Evolutionary conservation across 2,797 vertebrate genomes (phyloP).

Genomic region (Falco concolor): DNA sequence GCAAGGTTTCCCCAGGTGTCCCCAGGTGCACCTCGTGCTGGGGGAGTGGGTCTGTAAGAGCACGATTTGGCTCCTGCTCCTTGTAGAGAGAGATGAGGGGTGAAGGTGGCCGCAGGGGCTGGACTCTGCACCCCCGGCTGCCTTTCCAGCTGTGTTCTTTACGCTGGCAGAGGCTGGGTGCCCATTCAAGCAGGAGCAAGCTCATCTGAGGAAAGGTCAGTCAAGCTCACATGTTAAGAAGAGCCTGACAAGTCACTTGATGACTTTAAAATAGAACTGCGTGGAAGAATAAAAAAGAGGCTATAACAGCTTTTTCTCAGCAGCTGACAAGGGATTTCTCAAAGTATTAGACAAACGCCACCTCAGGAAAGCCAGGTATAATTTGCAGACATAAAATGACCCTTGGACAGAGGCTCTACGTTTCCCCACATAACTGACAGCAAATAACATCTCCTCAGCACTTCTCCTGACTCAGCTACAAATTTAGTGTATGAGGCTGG

Average conservation of each 20-base stretch:
- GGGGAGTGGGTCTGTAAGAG: rapidly evolving
- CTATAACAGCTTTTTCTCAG: background rate
- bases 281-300: background rate
- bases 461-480: background rate
- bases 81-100: rapidly evolving
- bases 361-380: background rate
- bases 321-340: background rate
- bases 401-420: background rate
- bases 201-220: background rate
- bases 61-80: background rate
- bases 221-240: background rate
- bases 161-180: background rate
- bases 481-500: background rate
- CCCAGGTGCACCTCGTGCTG: rapidly evolving
- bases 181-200: background rate
- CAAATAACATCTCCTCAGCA: background rate
- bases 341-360: background rate
- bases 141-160: background rate
- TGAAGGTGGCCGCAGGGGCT: background rate
- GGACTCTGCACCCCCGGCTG: background rate
- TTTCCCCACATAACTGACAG: background rate
- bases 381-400: background rate
- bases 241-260: background rate
- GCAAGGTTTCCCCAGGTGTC: background rate
- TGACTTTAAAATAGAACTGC: background rate